Evolutionary conservation across 2,888 invertebrate genomes (phyloP), one percentile per base, ranked within the genome.

Genomic region (Ophion costatus): DNA sequence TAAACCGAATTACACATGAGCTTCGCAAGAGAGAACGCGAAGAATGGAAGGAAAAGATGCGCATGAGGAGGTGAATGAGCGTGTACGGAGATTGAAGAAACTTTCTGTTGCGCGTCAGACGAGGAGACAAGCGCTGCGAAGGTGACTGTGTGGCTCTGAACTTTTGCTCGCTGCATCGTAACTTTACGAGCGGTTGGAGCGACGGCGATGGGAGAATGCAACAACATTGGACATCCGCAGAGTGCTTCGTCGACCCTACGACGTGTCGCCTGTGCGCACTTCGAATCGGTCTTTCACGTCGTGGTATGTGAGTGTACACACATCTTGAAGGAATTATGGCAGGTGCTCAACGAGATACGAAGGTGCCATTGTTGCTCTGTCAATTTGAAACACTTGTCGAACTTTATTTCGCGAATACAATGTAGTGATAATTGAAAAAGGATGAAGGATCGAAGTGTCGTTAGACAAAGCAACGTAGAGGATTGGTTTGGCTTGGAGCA

Each of bases 1-100:
- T 81, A 88, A 88, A 89, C 88, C 88, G 86, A 88, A 89, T 90
- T 89, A 84, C 86, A 67, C 69, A 66, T 81, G 80, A 86, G 83
- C 84, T 20, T 56, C 1, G 20, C 11, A 33, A 20, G 11, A 57
- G 71, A 76, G 61, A 42, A 66, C 11, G 59, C 51, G 73, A 63
- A 24, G 24, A 69, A 77, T 61, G 57, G 69, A 74, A 64, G 70
- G 69, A 75, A 73, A 78, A 78, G 66, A 80, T 67, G 71, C 57
- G 69, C 59, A 51, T 10, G n/a, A 59, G 56, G 24, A 38, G 7
- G 45, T 61, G 51, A 24, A 33, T 45, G 17, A 57, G 64, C 42
- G 29, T 24, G 24, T 9, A 67, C 51, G 11, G 11, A 59, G 69
- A 74, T 57, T 63, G 81, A 84, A 80, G 81, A 74, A 84, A 81